Evolutionary conservation across 2,113 vertebrate species (phyloP).

Genomic region (Thomomys bottae): DNA sequence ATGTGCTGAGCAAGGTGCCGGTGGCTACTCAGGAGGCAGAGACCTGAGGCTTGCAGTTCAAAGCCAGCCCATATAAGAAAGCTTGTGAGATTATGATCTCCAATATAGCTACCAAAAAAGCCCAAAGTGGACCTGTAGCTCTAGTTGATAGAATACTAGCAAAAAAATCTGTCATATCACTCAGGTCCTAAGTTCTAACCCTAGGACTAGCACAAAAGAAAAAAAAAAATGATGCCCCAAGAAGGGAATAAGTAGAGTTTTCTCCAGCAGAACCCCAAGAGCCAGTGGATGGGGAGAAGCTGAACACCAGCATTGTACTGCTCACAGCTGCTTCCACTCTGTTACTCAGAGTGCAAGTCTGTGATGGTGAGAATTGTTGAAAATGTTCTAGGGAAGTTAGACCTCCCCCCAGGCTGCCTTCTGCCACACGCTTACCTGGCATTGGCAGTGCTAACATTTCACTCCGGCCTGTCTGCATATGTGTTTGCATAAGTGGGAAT

Average conservation of each 20-base stretch:
- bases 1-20: background rate
- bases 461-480: rapidly evolving
- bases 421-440: background rate
- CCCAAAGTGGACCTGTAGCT: too few species aligned
- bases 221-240: too few species aligned
- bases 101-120: too few species aligned
- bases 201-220: too few species aligned
- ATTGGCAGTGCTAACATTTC: rapidly evolving
- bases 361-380: background rate
- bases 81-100: too few species aligned
- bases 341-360: rapidly evolving
- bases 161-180: too few species aligned
- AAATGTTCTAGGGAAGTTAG: background rate
- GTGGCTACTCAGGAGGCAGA: too few species aligned
- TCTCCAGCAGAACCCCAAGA: background rate
- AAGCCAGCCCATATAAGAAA: too few species aligned
- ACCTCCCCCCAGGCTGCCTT: background rate
- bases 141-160: too few species aligned
- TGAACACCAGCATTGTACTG: rapidly evolving
- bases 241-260: background rate
- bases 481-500: background rate
- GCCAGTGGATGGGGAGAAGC: background rate
- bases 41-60: too few species aligned
- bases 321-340: background rate
- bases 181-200: too few species aligned